These are phyloP conservation scores for Lytechinus pictus DNA, from an alignment of 35 echinoderm and acorn worm genomes.

Conservation along the genomic window DNA sequence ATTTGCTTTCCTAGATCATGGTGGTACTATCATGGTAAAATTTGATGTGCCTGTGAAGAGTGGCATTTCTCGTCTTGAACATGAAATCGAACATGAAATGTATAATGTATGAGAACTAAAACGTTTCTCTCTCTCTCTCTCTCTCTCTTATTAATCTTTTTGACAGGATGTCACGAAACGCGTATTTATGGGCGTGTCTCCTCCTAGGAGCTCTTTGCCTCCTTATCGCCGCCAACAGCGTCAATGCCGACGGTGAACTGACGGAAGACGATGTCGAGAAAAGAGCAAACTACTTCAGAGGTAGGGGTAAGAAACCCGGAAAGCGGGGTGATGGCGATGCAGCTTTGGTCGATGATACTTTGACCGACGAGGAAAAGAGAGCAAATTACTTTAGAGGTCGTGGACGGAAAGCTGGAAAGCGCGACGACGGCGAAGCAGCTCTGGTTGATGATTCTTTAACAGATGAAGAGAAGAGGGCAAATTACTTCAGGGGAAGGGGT, in stretches of 20 bases:
- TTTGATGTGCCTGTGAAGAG: no score
- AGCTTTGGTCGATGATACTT: neutral
- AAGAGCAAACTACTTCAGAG: conserved; percentile 15
- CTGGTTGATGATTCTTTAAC: neutral
- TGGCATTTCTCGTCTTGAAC: no score
- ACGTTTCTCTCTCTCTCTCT: neutral
- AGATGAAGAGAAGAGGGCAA: conserved; percentile 17
- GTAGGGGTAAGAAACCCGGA: neutral
- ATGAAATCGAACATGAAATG: no score
- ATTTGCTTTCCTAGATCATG: no score
- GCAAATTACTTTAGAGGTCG: neutral
- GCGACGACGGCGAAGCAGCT: neutral
- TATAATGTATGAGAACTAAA: neutral
- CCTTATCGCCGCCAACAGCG: neutral
- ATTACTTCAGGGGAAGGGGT: neutral
- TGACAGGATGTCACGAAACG: neutral
- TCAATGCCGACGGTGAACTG: conserved; percentile 26
- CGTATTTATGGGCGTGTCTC: neutral
- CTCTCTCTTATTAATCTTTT: neutral
- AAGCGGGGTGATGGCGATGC: neutral
- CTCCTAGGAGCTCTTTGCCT: conserved; percentile 18
- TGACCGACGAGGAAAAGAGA: neutral
- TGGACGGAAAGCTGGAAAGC: neutral
- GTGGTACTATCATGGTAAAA: no score
- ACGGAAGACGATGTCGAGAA: conserved; percentile 8